Evolutionary conservation across 2,797 vertebrate species (phyloP), one percentile per base, ranked within the genome.

Genomic region (Lagodon rhomboides): DNA sequence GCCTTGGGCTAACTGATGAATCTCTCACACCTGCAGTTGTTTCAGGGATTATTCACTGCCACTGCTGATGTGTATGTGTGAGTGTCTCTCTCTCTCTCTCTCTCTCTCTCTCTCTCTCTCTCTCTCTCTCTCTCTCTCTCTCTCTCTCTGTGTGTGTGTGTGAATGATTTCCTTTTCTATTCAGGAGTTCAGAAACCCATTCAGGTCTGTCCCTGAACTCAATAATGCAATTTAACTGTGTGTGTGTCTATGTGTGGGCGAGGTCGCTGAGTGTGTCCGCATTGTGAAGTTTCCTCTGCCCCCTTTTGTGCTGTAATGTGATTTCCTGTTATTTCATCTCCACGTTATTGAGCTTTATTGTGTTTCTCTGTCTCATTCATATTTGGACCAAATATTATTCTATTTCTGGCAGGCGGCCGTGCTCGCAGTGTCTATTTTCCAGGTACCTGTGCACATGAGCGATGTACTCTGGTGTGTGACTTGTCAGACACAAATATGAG

Each of bases 1-100:
- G 85, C 86, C 85, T 92, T 89, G 84, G 66, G 71, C 76, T 55
- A 63, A 58, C 69, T 89, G 80, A 91, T 87, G 80, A 80, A 89
- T 92, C 73, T 85, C 75, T 88, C 56, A 71, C 82, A 74, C 80
- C 68, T 73, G 74, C 81, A 76, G 86, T 86, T 84, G 86, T 88
- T 88, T 86, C 81, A 75, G 70, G 46, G 66, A 81, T 80, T 77
- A 91, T 87, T 89, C 67, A 87, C 78, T 61, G 68, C 61, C 68
- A 16, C 61, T 70, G 55, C 58, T 50, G 60, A 61, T 83, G 55
- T 68, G 51, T 43, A 22, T 43, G 60, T 74, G 64, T 72, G 53
- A 10, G 1, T 38, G 0, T 38, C 2, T 38, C 38, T 38, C 38
- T 38, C 38, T 38, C 38, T 38, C 34, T 9, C 34, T 34, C 34